phyloP scores from a whole-genome alignment of 2,888 invertebrate genomes.

The Netelia inedita region DNA sequence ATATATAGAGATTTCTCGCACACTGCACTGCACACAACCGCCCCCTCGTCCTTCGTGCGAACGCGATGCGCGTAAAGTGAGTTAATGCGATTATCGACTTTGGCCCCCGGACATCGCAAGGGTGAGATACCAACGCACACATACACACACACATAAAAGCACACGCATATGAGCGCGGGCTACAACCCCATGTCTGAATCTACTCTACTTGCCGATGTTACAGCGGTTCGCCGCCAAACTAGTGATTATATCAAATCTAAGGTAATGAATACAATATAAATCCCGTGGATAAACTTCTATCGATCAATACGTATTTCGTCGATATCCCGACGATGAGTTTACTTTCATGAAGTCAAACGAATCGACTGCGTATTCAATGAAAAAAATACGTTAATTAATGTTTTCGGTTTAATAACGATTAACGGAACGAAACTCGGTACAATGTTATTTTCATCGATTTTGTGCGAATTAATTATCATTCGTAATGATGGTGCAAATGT shows the following conservation, averaged over 20 bases:
- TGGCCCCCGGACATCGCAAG: conserved; percentile 50
- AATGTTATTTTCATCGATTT: no score
- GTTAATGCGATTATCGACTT: conserved; percentile 70
- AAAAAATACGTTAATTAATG: no score
- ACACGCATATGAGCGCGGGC: background rate
- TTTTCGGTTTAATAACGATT: no score
- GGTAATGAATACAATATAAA: conserved; percentile 74
- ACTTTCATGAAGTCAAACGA: background rate
- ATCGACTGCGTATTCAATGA: background rate
- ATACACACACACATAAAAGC: background rate
- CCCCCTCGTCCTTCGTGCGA: conserved; percentile 52
- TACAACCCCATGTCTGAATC: conserved; percentile 20
- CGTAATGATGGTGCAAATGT: background rate
- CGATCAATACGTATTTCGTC: conserved; percentile 15
- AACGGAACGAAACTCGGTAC: no score
- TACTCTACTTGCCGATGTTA: background rate
- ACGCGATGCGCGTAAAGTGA: conserved; percentile 62
- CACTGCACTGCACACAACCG: conserved; percentile 19
- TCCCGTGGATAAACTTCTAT: conserved; percentile 69
- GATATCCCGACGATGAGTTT: no score
- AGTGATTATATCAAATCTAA: conserved; percentile 78
- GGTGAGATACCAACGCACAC: conserved; percentile 36
- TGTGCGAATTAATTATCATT: no score
- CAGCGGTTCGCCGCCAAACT: conserved; percentile 69
- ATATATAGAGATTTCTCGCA: background rate